Percentiles rank a stretch among this genome's conserved stretches.
Conservation (phyloP, 2,113 vertebrate species). For the Chionomys nivalis region DNA sequence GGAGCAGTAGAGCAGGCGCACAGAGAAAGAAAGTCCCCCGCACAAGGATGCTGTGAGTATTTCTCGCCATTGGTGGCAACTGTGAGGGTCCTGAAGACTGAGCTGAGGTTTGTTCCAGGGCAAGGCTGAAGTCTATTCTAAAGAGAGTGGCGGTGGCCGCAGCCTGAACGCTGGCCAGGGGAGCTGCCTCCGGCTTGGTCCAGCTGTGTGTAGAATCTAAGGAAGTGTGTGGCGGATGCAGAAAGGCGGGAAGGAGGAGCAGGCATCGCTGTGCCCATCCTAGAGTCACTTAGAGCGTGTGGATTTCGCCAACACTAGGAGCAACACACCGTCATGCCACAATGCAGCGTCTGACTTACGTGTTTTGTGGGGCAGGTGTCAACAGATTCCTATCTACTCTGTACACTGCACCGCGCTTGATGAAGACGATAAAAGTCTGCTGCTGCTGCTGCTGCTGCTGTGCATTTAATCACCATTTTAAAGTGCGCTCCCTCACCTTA, state of each 20-base stretch:
- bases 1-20: neutral
- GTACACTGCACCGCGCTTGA: neutral
- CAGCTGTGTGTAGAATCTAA: neutral
- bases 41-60: neutral
- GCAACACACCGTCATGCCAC: neutral
- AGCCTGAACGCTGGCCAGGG: rapidly evolving
- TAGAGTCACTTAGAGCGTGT: neutral
- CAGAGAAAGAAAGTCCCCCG: rapidly evolving
- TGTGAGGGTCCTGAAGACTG: neutral
- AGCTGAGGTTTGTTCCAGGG: neutral
- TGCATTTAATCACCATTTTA: neutral
- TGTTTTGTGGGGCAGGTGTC: neutral
- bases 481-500: neutral
- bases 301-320: neutral
- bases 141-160: rapidly evolving
- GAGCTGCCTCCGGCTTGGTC: neutral
- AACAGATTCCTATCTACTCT: too few species aligned
- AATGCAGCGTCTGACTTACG: too few species aligned
- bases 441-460: neutral
- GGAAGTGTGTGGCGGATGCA: neutral
- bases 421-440: neutral
- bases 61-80: neutral
- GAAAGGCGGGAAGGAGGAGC: neutral
- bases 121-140: neutral
- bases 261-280: neutral